phyloP scores from a whole-genome alignment of 2,113 vertebrate genomes.

The Podocnemis expansa region DNA sequence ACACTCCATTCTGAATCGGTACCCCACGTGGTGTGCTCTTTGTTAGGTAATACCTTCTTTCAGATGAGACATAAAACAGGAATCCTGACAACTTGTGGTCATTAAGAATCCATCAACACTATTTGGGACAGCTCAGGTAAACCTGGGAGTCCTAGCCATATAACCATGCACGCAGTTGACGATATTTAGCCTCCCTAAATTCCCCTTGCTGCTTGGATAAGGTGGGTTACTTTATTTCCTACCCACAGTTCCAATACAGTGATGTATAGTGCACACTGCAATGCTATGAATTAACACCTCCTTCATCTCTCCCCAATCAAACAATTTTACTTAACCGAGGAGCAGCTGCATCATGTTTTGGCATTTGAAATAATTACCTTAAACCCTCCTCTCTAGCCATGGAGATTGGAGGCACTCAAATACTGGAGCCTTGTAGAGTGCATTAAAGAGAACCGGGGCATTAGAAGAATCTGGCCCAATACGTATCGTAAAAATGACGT shows the following conservation, averaged over 20 bases:
- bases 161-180: background rate
- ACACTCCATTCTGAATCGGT: conserved; percentile 15
- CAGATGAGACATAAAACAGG: conserved; percentile 35
- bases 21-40: background rate
- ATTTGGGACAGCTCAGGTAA: background rate
- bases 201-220: background rate
- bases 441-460: background rate
- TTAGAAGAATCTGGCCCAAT: background rate
- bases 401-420: background rate
- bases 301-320: background rate
- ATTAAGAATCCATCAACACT: conserved; percentile 23
- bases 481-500: background rate
- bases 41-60: conserved; percentile 26
- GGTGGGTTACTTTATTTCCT: background rate
- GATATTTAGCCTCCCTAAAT: background rate
- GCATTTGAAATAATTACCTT: background rate
- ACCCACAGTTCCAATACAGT: background rate
- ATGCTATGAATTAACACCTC: background rate
- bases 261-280: background rate
- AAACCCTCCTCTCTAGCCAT: background rate
- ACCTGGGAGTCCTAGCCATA: background rate
- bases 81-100: conserved; percentile 34
- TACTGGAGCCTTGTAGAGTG: background rate
- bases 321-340: background rate
- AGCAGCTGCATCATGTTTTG: background rate